A percentile compares a stretch with the other conserved stretches of the same genome.
phyloP scores from a whole-genome alignment of 2,797 vertebrate species.

The Eospalax fontanierii region DNA sequence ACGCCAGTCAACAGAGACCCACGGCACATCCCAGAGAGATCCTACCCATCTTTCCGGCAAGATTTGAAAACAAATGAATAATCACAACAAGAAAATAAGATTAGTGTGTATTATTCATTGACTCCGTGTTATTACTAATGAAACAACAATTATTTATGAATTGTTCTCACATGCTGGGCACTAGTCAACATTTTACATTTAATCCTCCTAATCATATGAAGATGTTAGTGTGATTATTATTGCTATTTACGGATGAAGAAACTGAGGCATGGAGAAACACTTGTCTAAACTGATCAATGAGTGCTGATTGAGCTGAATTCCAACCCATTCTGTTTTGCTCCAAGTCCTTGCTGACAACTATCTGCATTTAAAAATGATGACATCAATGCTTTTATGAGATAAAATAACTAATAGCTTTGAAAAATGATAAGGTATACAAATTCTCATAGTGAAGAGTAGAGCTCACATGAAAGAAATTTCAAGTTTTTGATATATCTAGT shows the following conservation, averaged over 20 bases:
- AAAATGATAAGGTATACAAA: not conserved
- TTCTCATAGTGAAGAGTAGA: slow-evolving; percentile 19
- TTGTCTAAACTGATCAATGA: not conserved
- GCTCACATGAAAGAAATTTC: slow-evolving; percentile 46
- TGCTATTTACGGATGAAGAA: not conserved
- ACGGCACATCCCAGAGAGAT: not conserved
- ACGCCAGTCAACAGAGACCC: not conserved
- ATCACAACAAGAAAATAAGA: slow-evolving; percentile 36
- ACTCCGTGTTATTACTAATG: not conserved
- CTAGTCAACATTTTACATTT: not conserved
- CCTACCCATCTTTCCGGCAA: not conserved
- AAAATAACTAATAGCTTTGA: slow-evolving; percentile 63
- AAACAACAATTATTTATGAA: not conserved
- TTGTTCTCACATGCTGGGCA: not conserved
- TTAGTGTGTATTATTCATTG: not conserved
- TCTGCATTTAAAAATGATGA: not conserved
- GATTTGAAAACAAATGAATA: slow-evolving; percentile 10
- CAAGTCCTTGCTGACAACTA: slow-evolving; percentile 1
- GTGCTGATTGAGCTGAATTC: not conserved
- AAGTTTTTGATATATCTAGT: slow-evolving; percentile 47
- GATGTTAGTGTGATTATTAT: not conserved
- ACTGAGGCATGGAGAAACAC: not conserved
- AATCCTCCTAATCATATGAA: not conserved
- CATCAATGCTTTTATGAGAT: slow-evolving; percentile 16
- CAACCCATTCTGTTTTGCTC: not conserved